Conservation (phyloP, 2,888 invertebrate genomes). For the Netelia virgata region DNA sequence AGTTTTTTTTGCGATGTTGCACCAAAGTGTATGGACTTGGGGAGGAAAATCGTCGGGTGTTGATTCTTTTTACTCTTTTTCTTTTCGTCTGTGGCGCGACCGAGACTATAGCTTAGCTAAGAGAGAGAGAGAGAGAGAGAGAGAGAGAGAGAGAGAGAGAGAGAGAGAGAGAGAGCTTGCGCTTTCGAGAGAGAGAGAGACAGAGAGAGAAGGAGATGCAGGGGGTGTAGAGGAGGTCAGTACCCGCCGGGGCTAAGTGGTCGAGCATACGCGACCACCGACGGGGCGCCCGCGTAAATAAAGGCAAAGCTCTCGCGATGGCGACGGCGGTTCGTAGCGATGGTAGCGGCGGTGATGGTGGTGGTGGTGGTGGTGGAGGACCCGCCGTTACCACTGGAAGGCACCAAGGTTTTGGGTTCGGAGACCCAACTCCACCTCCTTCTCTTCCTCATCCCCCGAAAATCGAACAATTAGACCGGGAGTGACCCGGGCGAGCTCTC, state of each 20-base stretch:
- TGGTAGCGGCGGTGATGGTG: constrained; percentile 12
- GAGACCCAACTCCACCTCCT: background rate
- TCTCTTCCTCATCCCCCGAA: constrained; percentile 13
- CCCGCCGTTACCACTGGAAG: constrained; percentile 3
- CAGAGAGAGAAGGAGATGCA: background rate
- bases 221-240: constrained; percentile 40
- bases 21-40: background rate
- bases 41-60: background rate
- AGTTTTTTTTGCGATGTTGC: background rate
- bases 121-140: background rate
- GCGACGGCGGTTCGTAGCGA: constrained; percentile 30
- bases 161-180: background rate
- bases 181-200: background rate
- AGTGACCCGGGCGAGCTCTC: constrained; percentile 41
- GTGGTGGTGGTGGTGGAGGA: constrained; percentile 13
- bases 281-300: constrained; percentile 58
- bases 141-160: background rate
- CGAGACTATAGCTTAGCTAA: background rate
- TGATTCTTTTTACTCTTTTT: background rate
- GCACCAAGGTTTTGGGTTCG: constrained; percentile 36
- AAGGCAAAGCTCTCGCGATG: constrained; percentile 54
- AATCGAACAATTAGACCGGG: constrained; percentile 53
- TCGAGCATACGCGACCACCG: constrained; percentile 59
- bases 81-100: background rate
- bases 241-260: constrained; percentile 58